phyloP scores from a whole-genome alignment of 2,113 vertebrate genomes.

The Lophotis ruficrista region DNA sequence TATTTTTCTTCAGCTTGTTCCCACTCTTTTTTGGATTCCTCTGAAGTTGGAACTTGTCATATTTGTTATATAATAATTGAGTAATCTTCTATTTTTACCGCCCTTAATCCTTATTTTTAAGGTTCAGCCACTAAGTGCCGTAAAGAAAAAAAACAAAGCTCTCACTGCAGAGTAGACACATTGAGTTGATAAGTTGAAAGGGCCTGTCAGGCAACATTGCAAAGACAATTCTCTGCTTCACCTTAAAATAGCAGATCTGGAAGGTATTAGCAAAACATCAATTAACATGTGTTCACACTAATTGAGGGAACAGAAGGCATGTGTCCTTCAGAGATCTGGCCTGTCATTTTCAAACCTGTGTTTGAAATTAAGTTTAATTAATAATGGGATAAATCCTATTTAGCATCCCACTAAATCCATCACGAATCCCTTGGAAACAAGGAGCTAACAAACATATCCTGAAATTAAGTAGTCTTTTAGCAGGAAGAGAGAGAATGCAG shows the following conservation, averaged over 20 bases:
- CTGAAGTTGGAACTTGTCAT: not conserved
- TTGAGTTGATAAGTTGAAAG: not conserved
- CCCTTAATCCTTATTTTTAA: slow-evolving; percentile 8
- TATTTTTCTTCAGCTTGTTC: not conserved
- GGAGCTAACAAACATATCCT: not conserved
- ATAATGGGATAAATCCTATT: not conserved
- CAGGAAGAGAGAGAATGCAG: not conserved
- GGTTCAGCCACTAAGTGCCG: not conserved
- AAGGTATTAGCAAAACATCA: not conserved
- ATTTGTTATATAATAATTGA: slow-evolving; percentile 28
- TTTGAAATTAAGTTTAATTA: not conserved
- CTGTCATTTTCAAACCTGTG: not conserved
- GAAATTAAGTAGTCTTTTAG: not conserved
- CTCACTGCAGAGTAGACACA: not conserved
- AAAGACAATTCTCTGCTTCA: not conserved
- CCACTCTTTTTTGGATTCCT: not conserved
- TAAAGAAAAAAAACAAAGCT: not conserved
- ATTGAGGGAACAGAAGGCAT: not conserved
- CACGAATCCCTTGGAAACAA: not conserved
- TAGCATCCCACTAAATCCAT: not conserved
- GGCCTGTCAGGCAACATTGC: not conserved
- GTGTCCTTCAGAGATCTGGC: not conserved
- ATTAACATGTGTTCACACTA: not conserved
- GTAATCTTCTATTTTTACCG: slow-evolving; percentile 14
- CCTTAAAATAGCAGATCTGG: not conserved